Percentiles rank a stretch among this genome's conserved stretches.
Conservation (phyloP, 2,113 vertebrate species). For the Rostratula benghalensis region DNA sequence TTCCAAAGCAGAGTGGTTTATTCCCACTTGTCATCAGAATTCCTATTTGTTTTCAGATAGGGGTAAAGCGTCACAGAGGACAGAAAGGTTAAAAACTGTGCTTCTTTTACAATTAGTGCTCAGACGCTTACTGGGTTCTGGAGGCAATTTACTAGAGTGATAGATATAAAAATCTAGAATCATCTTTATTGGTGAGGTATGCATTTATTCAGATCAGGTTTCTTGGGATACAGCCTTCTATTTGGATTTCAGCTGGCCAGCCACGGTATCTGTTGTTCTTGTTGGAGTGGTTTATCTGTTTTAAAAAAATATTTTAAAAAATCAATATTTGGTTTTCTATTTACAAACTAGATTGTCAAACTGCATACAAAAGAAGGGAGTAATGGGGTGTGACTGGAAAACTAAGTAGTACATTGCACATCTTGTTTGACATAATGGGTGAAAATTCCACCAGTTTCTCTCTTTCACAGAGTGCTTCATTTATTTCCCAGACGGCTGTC, state of each 20-base stretch:
- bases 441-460: not conserved
- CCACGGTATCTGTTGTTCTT: slow-evolving; percentile 59
- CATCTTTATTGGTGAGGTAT: not conserved
- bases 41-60: not conserved
- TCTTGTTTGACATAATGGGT: not conserved
- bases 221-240: slow-evolving; percentile 77
- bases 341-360: not conserved
- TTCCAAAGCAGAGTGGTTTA: not conserved
- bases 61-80: not conserved
- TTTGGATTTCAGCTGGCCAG: slow-evolving; percentile 80
- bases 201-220: slow-evolving; percentile 26
- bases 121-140: not conserved
- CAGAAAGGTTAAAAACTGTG: not conserved
- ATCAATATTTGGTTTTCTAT: not conserved
- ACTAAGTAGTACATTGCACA: not conserved
- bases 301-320: not conserved
- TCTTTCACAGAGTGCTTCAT: not conserved
- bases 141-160: not conserved
- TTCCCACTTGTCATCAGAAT: not conserved
- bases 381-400: not conserved
- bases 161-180: not conserved
- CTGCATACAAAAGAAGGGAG: not conserved
- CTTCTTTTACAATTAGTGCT: not conserved
- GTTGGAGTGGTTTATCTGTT: slow-evolving; percentile 75
- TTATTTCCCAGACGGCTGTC: not conserved